phyloP scores from a whole-genome alignment of 2,113 vertebrate genomes.

The Chaetops frenatus region DNA sequence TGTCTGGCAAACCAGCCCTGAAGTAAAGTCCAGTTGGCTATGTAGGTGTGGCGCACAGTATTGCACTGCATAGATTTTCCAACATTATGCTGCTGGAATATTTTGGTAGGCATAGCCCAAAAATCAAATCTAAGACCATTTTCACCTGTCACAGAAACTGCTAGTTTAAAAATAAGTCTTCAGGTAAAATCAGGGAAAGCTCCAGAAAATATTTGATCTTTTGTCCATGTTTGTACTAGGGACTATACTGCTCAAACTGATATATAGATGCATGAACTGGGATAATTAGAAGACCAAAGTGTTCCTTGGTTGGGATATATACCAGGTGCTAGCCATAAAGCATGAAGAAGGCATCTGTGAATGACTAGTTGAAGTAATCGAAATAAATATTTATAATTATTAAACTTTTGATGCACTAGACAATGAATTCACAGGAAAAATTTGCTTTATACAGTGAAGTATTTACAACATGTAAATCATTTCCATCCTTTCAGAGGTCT shows the following conservation, averaged over 20 bases:
- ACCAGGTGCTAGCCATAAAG: neutral
- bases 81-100: neutral
- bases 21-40: neutral
- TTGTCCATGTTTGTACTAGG: neutral
- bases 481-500: neutral
- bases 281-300: neutral
- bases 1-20: neutral
- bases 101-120: neutral
- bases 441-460: neutral
- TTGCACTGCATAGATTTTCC: neutral
- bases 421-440: neutral
- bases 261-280: neutral
- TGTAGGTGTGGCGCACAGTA: neutral
- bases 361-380: neutral
- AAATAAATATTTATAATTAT: conserved; percentile 10
- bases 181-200: neutral
- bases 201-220: neutral
- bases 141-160: neutral
- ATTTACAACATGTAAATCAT: neutral
- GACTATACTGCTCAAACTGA: neutral
- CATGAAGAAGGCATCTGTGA: neutral
- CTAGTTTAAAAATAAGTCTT: neutral
- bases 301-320: neutral
- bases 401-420: neutral
- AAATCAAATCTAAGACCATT: neutral